Conservation (phyloP, 1,140 invertebrate genomes). For the Zaprionus taronus region DNA sequence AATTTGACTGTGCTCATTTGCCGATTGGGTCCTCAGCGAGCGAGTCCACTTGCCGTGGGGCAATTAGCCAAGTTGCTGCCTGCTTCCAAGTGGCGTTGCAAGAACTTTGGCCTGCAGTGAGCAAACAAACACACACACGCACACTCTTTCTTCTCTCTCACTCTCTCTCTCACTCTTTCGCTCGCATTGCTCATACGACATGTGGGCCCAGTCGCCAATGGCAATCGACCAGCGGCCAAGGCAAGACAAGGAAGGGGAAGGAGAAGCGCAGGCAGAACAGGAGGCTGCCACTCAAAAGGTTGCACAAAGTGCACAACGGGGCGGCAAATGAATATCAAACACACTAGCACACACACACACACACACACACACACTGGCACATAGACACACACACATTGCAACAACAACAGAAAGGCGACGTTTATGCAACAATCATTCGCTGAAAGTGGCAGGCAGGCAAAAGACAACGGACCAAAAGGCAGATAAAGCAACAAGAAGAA, state of each 20-base stretch:
- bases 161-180: not conserved
- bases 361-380: constrained; percentile 25
- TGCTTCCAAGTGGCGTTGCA: not conserved
- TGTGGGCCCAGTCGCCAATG: constrained; percentile 61
- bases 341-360: constrained; percentile 25
- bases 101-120: constrained; percentile 4
- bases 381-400: constrained; percentile 41
- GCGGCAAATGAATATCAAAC: constrained; percentile 42
- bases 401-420: constrained; percentile 76
- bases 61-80: constrained; percentile 9
- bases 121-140: not conserved
- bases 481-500: constrained; percentile 12
- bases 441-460: constrained; percentile 63
- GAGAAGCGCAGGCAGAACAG: not conserved
- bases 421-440: constrained; percentile 83
- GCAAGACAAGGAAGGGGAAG: not conserved
- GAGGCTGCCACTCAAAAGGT: constrained; percentile 45
- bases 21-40: not conserved
- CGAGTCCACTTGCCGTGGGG: constrained; percentile 6
- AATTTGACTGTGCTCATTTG: constrained; percentile 1
- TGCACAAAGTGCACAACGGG: constrained; percentile 68
- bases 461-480: constrained; percentile 36
- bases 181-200: constrained; percentile 45
- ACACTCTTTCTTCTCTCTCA: not conserved
- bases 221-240: constrained; percentile 54